A percentile compares a stretch with the other conserved stretches of the same genome.
phyloP scores from a whole-genome alignment of 2,113 vertebrate genomes.

The Indicator maculatus region DNA sequence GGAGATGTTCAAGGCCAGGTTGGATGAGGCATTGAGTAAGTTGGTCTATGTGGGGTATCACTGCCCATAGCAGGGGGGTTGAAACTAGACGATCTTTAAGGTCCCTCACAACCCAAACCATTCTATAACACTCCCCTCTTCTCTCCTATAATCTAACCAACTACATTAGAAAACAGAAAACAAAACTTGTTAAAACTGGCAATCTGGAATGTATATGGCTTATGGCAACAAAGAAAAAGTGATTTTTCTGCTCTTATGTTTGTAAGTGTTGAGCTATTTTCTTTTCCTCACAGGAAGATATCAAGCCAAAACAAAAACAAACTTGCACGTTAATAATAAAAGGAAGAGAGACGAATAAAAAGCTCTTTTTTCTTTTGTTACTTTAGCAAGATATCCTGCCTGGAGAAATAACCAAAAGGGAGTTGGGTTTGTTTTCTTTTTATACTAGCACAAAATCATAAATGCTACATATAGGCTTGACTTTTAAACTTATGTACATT shows the following conservation, averaged over 20 bases:
- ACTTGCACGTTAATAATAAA: neutral
- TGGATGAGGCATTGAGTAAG: too few species aligned
- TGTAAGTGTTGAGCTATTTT: neutral
- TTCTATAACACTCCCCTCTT: neutral
- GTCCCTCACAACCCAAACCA: too few species aligned
- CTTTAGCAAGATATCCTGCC: neutral
- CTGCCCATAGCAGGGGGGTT: too few species aligned
- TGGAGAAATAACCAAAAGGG: neutral
- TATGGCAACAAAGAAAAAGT: neutral
- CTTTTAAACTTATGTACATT: neutral
- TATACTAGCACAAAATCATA: neutral
- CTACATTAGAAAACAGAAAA: neutral
- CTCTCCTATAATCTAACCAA: neutral
- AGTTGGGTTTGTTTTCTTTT: neutral
- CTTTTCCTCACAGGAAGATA: neutral
- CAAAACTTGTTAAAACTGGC: neutral
- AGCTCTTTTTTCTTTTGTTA: neutral
- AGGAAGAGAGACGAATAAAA: neutral
- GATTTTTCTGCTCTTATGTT: neutral
- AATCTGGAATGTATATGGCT: neutral
- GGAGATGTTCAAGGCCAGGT: too few species aligned
- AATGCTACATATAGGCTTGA: neutral
- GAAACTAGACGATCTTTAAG: too few species aligned
- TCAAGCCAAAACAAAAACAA: neutral
- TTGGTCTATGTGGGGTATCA: too few species aligned